Evolutionary conservation across 2,113 vertebrate species (phyloP).

Genomic region (Gymnocephalus cernua): DNA sequence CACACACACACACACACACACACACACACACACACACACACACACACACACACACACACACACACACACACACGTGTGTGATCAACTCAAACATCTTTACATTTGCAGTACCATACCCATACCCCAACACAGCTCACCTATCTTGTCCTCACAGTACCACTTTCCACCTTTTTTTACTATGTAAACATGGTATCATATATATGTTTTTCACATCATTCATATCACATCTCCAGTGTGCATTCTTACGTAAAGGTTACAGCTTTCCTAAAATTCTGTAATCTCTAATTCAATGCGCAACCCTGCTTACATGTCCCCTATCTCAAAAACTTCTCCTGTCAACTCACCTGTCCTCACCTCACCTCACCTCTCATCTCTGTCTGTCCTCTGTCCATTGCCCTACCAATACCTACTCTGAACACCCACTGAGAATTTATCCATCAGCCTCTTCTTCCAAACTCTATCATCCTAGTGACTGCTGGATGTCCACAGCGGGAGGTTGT

Average conservation of each 20-base stretch:
- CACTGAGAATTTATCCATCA: conserved; percentile 51
- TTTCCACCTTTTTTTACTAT: background rate
- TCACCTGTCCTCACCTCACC: conserved; percentile 9
- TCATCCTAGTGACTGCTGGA: conserved; percentile 40
- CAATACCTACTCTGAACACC: conserved; percentile 30
- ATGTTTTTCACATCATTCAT: background rate
- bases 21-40: too few relatives aligned
- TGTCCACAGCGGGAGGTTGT: conserved; percentile 60
- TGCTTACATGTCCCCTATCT: background rate
- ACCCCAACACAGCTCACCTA: background rate
- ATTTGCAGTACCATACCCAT: background rate
- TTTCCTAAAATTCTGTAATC: background rate
- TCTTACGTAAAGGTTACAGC: background rate
- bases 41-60: too few relatives aligned
- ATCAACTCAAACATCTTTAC: background rate
- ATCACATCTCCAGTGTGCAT: background rate
- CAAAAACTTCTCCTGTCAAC: background rate
- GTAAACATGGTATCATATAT: too few relatives aligned
- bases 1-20: too few relatives aligned
- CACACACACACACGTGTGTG: background rate
- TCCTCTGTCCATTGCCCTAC: conserved; percentile 3
- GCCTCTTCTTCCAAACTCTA: conserved; percentile 31
- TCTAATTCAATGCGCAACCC: background rate
- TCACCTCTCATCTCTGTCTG: conserved; percentile 13
- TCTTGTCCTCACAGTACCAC: background rate